Evolutionary conservation across 2,888 invertebrate species (phyloP).

Genomic region (Suillia variegata): DNA sequence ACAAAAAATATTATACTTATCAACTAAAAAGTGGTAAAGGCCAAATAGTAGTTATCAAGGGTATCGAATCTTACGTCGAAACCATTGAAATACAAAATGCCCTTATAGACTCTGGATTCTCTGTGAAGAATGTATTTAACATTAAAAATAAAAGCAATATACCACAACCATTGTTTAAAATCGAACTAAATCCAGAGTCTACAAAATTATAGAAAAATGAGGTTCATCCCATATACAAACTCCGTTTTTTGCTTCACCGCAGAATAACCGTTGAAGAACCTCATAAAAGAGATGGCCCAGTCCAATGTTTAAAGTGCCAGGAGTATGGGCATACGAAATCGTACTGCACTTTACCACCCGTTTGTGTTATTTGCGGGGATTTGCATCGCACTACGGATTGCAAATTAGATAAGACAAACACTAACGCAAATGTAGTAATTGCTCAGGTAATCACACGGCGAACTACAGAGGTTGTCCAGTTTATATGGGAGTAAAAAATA

Average conservation of each 20-base stretch:
- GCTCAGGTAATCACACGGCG: neutral
- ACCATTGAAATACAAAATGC: too few relatives aligned
- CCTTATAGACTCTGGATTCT: too few relatives aligned
- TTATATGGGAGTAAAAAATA: neutral
- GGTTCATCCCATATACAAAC: too few relatives aligned
- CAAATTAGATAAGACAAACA: neutral
- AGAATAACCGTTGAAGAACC: slow-evolving; percentile 1
- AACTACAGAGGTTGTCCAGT: slow-evolving; percentile 8
- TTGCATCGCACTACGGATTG: neutral
- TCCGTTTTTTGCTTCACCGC: neutral
- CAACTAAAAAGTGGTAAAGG: too few relatives aligned
- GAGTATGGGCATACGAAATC: slow-evolving; percentile 3
- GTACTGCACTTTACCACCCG: neutral
- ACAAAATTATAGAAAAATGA: too few relatives aligned
- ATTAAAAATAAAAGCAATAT: neutral
- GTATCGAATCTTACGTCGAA: too few relatives aligned
- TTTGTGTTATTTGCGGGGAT: slow-evolving; percentile 8
- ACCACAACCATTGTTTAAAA: neutral
- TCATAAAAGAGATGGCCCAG: neutral
- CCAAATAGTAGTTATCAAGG: too few relatives aligned
- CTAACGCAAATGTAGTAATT: neutral
- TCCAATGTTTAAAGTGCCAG: neutral
- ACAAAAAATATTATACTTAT: too few relatives aligned
- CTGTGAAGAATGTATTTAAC: neutral
- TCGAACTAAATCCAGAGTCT: neutral